Base-by-base conservation (phyloP, 2,113 vertebrate genomes). In the Cololabis saira region DNA sequence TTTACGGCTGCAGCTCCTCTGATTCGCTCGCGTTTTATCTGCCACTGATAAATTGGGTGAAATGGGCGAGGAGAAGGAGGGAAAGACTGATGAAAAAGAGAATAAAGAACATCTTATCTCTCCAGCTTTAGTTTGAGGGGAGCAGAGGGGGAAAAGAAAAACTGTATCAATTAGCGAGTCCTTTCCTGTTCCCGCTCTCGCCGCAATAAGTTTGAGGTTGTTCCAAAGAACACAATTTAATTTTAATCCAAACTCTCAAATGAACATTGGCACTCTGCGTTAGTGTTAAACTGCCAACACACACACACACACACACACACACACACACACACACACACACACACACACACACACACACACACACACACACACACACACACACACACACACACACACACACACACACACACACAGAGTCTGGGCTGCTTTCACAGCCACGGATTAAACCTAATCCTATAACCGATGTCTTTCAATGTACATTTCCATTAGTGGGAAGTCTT, bases 401-500 rank as follows among this genome's bases (percentile, higher is more conserved):
- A 18, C 58, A 41, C 33, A 21, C 1, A 43, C 22, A 9, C 6
- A 11, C 70, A 63, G 50, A 13, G 75, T 74, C 59, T 59, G 27
- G 61, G 73, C 78, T 65, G 57, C 57, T 87, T 89, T 84, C 77
- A 87, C 85, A 79, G 74, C 66, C 61, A 67, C 7, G 62, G 83
- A 86, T 87, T 83, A 84, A 77, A 59, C 22, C 40, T 90, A 88
- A 90, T 88, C 83, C 82, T 80, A 24, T 86, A 71, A 89, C 47
- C 72, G 71, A 78, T 74, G 71, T 61, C 78, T 84, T 67, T 74
- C 70, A 84, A 86, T 74, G 61, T 56, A 79, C 69, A 68, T 78
- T 85, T 84, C 52, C 76, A 82, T 78, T 79, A 76, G 41, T 66
- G 56, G 54, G 50, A 65, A 47, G 1, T 37, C 73, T 78, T 59